phyloP scores from a whole-genome alignment of 1,140 invertebrate genomes.

The Nomia melanderi region DNA sequence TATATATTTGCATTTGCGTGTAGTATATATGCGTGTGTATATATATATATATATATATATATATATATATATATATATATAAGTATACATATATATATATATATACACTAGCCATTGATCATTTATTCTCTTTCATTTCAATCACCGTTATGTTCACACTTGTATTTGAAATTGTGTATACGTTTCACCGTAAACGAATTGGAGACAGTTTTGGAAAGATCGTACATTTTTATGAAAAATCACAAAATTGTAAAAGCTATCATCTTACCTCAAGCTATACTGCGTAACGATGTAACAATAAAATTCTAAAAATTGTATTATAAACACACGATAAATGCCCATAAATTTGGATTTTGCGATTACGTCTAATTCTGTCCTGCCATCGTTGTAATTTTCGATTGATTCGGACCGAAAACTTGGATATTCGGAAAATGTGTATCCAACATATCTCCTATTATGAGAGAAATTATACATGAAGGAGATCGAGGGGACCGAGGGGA shows the following conservation, averaged over 20 bases:
- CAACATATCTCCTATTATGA: not conserved
- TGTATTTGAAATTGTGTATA: constrained; percentile 12
- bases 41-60: constrained; percentile 23
- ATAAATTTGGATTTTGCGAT: constrained; percentile 25
- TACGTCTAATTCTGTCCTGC: constrained; percentile 12
- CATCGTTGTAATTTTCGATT: not conserved
- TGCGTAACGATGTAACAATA: not conserved
- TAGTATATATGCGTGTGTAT: too few species aligned
- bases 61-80: not conserved
- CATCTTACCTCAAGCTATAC: not conserved
- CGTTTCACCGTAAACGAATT: constrained; percentile 1
- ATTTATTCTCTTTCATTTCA: constrained; percentile 32
- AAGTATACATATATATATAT: constrained; percentile 11
- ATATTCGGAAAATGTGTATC: not conserved
- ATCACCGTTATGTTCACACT: constrained; percentile 18
- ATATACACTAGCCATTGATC: constrained; percentile 41
- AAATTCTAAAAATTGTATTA: not conserved
- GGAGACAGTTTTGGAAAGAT: not conserved
- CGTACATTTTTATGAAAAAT: not conserved
- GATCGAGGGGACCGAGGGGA: too few species aligned
- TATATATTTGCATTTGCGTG: too few species aligned
- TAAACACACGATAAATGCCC: constrained; percentile 26
- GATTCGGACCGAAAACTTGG: not conserved
- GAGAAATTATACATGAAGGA: not conserved
- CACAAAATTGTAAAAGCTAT: not conserved